Evolutionary conservation across 1,140 invertebrate genomes (phyloP), one percentile per base, ranked within the genome.

Genomic region (Drosophila carrolli): DNA sequence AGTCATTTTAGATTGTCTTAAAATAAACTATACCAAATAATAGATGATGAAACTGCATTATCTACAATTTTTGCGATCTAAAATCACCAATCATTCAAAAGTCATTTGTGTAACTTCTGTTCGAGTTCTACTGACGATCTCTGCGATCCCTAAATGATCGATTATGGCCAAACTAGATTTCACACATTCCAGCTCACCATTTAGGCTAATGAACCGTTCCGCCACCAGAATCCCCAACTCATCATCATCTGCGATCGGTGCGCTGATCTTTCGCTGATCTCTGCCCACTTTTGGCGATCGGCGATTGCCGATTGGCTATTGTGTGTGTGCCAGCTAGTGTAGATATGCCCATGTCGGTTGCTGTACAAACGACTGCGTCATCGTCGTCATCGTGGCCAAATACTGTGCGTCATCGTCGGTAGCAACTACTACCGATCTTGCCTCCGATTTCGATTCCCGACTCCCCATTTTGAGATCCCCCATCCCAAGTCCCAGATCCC

Each of bases 151-250:
- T 66, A 75, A 79, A 78, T 84, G 83, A 88, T 88, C 82, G 81
- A 85, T 85, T 85, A 85, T 53, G 40, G 80, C 75, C 60, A 50
- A 79, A 59, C 43, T 68, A 76, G 55, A 76, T 75, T 85, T 85
- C 82, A 85, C 82, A 85, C 82, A 85, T 85, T 85, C 71, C 79
- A 65, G 46, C 65, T 14, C 48, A 85, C 68, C 75, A 85, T 85
- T 85, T 85, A 85, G 59, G 83, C 83, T 88, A 85, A 85, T 85
- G 84, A 85, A 86, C 74, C 75, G 67, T 71, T 71, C 50, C 32
- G 50, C 55, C 65, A 50, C 43, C 62, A 19, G 46, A 13, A 46
- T 23, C 40, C 16, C 32, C 82, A 81, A 86, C 78, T 81, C 78
- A 86, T 84, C 81, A 62, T 72, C 75, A 61, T 61, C 44, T 58